A percentile compares a stretch with the other conserved stretches of the same genome.
These are phyloP conservation scores for Crenichthys baileyi DNA, from an alignment of 2,797 vertebrate genomes.

Conservation along the genomic window DNA sequence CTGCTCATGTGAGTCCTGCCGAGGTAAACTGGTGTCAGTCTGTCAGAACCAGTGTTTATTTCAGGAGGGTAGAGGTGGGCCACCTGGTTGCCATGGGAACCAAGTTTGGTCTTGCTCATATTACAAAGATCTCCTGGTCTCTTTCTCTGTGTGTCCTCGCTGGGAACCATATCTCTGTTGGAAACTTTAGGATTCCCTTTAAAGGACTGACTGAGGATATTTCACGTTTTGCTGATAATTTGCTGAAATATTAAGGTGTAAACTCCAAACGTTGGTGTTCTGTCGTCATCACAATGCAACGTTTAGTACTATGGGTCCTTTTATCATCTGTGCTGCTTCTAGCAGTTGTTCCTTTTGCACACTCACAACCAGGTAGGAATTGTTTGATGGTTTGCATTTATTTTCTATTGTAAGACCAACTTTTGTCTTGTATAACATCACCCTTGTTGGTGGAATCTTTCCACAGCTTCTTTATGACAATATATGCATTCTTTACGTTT, in stretches of 20 bases:
- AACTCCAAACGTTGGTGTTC: conserved; percentile 20
- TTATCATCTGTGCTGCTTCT: conserved; percentile 63
- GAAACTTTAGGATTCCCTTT: background rate
- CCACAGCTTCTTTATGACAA: background rate
- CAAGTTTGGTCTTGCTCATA: conserved; percentile 64
- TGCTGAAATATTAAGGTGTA: conserved; percentile 10
- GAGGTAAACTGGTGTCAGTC: conserved; percentile 55
- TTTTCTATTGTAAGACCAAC: background rate
- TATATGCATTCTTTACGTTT: background rate
- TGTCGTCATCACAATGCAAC: conserved; percentile 64
- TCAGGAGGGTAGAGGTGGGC: conserved; percentile 59
- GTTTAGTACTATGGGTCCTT: conserved; percentile 44
- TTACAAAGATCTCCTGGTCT: conserved; percentile 66
- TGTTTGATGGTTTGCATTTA: background rate
- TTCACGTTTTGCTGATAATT: background rate
- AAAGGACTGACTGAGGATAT: conserved; percentile 1
- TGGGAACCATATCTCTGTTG: conserved; percentile 22
- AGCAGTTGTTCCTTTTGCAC: conserved; percentile 37
- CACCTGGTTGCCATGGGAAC: conserved; percentile 69
- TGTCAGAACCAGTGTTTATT: conserved; percentile 61
- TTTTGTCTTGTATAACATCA: background rate
- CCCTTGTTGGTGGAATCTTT: background rate
- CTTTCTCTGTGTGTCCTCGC: conserved; percentile 19
- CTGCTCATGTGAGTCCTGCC: conserved; percentile 5
- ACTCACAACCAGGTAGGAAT: conserved; percentile 66